phyloP scores from a whole-genome alignment of 2,113 vertebrate genomes.

The Sclerurus mexicanus region DNA sequence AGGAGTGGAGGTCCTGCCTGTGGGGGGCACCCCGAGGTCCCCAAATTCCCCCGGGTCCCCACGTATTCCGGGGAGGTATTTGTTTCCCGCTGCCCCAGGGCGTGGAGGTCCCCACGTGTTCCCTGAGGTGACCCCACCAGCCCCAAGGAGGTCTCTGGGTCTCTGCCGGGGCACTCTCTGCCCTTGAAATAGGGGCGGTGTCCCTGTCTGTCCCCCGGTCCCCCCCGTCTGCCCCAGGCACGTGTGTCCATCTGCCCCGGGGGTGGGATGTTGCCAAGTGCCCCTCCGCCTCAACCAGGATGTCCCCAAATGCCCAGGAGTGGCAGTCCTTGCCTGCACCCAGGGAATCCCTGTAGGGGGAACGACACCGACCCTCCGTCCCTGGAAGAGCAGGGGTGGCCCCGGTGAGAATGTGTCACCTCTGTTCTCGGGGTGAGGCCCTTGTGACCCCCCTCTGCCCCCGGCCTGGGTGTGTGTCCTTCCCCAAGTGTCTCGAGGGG shows the following conservation, averaged over 20 bases:
- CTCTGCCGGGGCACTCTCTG: not conserved
- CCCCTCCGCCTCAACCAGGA: not conserved
- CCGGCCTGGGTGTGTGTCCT: not conserved
- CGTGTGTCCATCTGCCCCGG: not conserved
- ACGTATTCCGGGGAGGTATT: not conserved
- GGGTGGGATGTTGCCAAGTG: not conserved
- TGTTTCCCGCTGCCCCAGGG: not conserved
- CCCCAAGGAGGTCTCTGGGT: too few relatives aligned
- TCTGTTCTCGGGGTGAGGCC: not conserved
- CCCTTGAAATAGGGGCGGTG: not conserved
- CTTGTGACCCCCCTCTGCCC: not conserved
- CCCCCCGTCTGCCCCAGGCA: not conserved
- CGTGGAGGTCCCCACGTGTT: not conserved
- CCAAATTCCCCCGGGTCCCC: not conserved
- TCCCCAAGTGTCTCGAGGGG: not conserved
- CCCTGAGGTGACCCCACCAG: not conserved
- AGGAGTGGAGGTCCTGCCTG: too few relatives aligned
- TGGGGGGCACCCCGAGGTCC: not conserved
- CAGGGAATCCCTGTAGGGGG: not conserved
- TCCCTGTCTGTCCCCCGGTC: not conserved
- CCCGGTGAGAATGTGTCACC: accelerated
- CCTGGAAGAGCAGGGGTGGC: not conserved
- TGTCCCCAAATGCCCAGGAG: not conserved
- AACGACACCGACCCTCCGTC: too few relatives aligned
- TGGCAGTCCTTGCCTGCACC: not conserved